Evolutionary conservation across 1,140 invertebrate genomes (phyloP).

Genomic region (Melitaea cinxia): DNA sequence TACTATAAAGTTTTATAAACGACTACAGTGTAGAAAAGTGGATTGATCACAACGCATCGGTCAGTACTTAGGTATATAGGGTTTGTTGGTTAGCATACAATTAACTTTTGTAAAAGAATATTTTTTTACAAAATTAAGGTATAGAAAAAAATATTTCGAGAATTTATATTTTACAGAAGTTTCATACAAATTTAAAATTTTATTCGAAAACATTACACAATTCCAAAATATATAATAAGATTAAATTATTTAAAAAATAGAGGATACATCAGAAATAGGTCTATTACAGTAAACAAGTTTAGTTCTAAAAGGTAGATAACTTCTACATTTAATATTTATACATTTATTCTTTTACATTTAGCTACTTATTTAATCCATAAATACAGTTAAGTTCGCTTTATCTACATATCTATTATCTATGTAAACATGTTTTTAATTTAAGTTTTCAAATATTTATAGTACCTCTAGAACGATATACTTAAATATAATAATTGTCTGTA

Average conservation of each 20-base stretch:
- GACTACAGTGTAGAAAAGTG: slow-evolving; percentile 44
- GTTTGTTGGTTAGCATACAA: slow-evolving; percentile 1
- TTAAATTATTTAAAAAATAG: slow-evolving; percentile 56
- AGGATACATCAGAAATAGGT: slow-evolving; percentile 52
- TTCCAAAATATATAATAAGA: slow-evolving; percentile 50
- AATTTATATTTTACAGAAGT: slow-evolving; percentile 7
- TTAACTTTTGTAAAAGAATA: slow-evolving; percentile 3
- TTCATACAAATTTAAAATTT: slow-evolving; percentile 21
- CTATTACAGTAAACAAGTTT: slow-evolving; percentile 53
- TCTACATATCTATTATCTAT: slow-evolving; percentile 62
- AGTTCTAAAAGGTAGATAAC: slow-evolving; percentile 59
- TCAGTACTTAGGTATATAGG: slow-evolving; percentile 22
- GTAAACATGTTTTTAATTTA: slow-evolving; percentile 42
- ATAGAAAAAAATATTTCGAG: slow-evolving; percentile 12
- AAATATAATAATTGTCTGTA: slow-evolving; percentile 23
- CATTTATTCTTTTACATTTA: slow-evolving; percentile 58
- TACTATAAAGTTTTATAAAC: slow-evolving; percentile 40
- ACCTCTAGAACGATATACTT: slow-evolving; percentile 20
- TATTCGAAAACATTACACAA: slow-evolving; percentile 34
- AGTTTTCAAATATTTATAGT: slow-evolving; percentile 14
- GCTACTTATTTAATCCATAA: slow-evolving; percentile 65
- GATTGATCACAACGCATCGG: slow-evolving; percentile 39
- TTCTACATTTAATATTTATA: slow-evolving; percentile 70
- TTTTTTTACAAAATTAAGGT: slow-evolving; percentile 23
- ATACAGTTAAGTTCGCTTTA: slow-evolving; percentile 59